phyloP scores from a whole-genome alignment of 2,888 invertebrate genomes.

The Elysia crispata region DNA sequence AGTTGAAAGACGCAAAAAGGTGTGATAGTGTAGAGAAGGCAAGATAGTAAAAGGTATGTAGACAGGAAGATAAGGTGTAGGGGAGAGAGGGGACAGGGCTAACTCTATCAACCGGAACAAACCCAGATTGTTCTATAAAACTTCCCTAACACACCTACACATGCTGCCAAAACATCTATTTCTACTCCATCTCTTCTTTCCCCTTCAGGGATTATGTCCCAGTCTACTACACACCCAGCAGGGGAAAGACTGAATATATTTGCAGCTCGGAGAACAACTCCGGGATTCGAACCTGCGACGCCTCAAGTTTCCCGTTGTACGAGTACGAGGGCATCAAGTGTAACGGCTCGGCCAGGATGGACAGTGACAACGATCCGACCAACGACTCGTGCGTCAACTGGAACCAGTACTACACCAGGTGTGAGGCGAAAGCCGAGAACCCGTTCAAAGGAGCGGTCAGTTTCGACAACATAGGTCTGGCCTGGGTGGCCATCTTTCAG shows the following conservation, averaged over 20 bases:
- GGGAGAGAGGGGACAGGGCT: too few species aligned
- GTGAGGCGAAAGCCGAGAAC: conserved; percentile 93
- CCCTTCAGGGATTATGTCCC: conserved; percentile 64
- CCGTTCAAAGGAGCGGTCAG: conserved; percentile 99
- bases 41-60: too few species aligned
- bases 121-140: too few species aligned
- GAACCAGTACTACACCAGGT: conserved; percentile 98
- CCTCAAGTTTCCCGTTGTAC: conserved; percentile 73
- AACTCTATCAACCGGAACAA: too few species aligned
- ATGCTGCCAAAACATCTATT: too few species aligned
- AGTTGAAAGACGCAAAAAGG: too few species aligned
- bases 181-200: conserved; percentile 41
- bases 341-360: conserved; percentile 84
- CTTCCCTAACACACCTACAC: too few species aligned
- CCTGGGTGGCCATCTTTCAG: conserved; percentile 99
- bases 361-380: conserved; percentile 80
- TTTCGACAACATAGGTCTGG: conserved; percentile 99
- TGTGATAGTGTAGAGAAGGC: too few species aligned
- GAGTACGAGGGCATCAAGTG: conserved; percentile 84
- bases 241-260: conserved; percentile 87
- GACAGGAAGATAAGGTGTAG: too few species aligned
- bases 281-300: conserved; percentile 89
- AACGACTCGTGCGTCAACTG: conserved; percentile 93
- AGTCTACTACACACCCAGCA: conserved; percentile 63
- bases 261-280: conserved; percentile 94